A percentile compares a stretch with the other conserved stretches of the same genome.
Evolutionary conservation across 2,797 vertebrate species (phyloP).

Genomic region (Pangasius djambal): DNA sequence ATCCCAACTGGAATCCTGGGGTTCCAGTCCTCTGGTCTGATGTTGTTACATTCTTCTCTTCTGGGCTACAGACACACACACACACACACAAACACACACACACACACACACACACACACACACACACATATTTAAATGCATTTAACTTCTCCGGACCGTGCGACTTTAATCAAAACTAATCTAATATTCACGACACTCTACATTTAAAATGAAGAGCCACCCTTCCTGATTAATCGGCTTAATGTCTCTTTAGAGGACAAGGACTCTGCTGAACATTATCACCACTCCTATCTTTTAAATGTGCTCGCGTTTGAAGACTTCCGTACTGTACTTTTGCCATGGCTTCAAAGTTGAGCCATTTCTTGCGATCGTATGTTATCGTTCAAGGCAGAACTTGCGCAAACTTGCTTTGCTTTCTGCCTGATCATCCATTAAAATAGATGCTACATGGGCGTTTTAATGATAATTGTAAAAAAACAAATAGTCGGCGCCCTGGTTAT

Average conservation of each 20-base stretch:
- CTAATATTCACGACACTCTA: slow-evolving; percentile 35
- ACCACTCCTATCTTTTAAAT: slow-evolving; percentile 7
- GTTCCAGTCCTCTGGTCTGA: slow-evolving; percentile 82
- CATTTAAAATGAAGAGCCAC: slow-evolving; percentile 41
- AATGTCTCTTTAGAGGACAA: slow-evolving; percentile 45
- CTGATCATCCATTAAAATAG: slow-evolving; percentile 69
- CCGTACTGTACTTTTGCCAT: slow-evolving; percentile 24
- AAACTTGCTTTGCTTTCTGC: slow-evolving; percentile 65
- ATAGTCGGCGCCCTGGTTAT: slow-evolving; percentile 70
- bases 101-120: slow-evolving; percentile 26
- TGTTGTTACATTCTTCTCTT: slow-evolving; percentile 81
- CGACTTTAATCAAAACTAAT: slow-evolving; percentile 37
- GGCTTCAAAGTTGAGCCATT: slow-evolving; percentile 60
- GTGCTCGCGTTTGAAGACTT: neutral
- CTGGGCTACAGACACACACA: slow-evolving; percentile 70
- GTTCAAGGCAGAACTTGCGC: slow-evolving; percentile 68
- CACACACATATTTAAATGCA: slow-evolving; percentile 25
- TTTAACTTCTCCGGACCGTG: slow-evolving; percentile 32
- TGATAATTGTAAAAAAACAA: slow-evolving; percentile 65
- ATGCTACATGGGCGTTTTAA: slow-evolving; percentile 71
- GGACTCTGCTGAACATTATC: slow-evolving; percentile 21
- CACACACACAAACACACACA: slow-evolving; percentile 47
- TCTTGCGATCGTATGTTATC: slow-evolving; percentile 58
- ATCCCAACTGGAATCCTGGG: slow-evolving; percentile 83
- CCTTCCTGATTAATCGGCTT: slow-evolving; percentile 36